phyloP scores from a whole-genome alignment of 2,113 vertebrate genomes.

The Chauna torquata region DNA sequence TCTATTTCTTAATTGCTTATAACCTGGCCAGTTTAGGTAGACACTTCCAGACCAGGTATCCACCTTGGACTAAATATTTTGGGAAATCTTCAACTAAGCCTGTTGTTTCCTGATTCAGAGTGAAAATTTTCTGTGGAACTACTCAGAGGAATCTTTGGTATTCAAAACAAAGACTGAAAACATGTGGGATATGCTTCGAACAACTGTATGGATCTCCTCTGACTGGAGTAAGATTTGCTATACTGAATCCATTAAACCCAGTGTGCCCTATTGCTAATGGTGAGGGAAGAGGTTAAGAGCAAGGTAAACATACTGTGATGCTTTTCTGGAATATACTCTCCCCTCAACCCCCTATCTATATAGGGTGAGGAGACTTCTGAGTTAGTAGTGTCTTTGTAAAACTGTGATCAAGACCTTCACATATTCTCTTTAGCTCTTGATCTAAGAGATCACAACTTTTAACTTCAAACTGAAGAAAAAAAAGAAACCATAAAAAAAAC shows the following conservation, averaged over 20 bases:
- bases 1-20: neutral
- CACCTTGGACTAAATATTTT: neutral
- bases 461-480: neutral
- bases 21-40: neutral
- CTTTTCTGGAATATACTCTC: neutral
- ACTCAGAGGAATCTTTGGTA: neutral
- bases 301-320: neutral
- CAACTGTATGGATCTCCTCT: neutral
- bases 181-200: neutral
- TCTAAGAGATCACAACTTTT: neutral
- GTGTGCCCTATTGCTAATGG: neutral
- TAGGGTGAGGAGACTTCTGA: neutral
- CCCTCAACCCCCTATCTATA: too few species aligned
- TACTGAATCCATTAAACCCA: neutral
- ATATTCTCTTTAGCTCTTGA: neutral
- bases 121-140: neutral
- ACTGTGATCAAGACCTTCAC: neutral
- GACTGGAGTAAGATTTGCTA: neutral
- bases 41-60: neutral
- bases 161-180: neutral
- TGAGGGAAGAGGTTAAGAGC: neutral
- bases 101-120: neutral
- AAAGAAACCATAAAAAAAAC: neutral
- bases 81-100: neutral
- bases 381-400: neutral